Conservation (phyloP, 2,113 vertebrate species). For the Camarhynchus parvulus region DNA sequence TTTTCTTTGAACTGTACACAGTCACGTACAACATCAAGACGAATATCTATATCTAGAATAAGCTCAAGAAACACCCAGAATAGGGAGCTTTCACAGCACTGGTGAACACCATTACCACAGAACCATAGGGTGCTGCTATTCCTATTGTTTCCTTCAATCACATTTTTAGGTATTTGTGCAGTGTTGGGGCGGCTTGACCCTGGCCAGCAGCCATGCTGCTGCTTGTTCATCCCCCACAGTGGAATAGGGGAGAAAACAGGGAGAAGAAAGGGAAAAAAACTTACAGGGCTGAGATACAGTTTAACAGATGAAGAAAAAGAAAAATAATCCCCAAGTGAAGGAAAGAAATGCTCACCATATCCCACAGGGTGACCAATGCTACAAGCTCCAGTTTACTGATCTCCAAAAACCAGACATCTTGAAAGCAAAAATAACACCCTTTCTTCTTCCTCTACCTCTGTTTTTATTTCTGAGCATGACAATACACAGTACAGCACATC, state of each 20-base stretch:
- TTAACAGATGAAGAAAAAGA: background rate
- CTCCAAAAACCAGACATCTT: background rate
- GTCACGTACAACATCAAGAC: background rate
- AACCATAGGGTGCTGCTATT: accelerated
- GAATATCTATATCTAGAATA: background rate
- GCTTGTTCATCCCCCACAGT: background rate
- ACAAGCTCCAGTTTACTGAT: background rate
- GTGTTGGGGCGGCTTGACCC: background rate
- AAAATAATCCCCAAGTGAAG: background rate
- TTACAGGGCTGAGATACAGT: background rate
- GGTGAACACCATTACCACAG: background rate
- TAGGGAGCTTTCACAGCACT: background rate
- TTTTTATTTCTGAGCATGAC: background rate
- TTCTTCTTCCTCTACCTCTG: background rate
- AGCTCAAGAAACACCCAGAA: background rate
- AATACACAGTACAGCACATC: background rate
- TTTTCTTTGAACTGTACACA: background rate
- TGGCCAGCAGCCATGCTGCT: background rate
- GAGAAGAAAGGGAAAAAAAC: background rate
- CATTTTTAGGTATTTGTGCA: background rate
- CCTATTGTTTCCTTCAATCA: background rate
- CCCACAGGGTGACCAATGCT: background rate
- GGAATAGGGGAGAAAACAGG: background rate
- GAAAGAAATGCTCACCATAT: background rate
- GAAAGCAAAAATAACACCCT: accelerated